Evolutionary conservation across 2,888 invertebrate genomes (phyloP).

Genomic region (Pollenia griseotomentosa): DNA sequence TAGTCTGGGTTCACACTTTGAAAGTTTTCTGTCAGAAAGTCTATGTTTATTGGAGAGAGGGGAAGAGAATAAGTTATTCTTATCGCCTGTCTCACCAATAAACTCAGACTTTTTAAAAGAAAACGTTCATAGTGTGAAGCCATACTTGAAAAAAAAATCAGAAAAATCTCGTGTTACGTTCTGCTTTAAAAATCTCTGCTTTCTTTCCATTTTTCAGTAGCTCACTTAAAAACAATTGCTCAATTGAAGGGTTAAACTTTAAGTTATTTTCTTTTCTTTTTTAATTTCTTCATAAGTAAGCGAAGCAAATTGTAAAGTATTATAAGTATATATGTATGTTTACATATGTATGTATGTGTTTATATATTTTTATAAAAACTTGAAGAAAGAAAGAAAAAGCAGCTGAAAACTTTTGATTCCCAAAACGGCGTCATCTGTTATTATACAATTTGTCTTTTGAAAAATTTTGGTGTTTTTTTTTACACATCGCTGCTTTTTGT

Average conservation of each 20-base stretch:
- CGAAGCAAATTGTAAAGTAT: constrained; percentile 49
- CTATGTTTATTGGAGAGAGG: no score
- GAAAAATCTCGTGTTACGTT: not conserved
- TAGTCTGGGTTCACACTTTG: no score
- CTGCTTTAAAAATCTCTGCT: not conserved
- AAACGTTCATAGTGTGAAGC: no score
- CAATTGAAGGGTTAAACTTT: constrained; percentile 65
- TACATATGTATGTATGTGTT: no score
- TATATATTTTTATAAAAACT: no score
- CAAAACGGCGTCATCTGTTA: constrained; percentile 70
- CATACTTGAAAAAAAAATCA: no score
- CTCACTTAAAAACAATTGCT: constrained; percentile 40
- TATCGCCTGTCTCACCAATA: no score
- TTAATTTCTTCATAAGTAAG: constrained; percentile 57
- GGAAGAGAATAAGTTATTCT: no score
- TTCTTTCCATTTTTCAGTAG: not conserved
- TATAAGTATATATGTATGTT: not conserved
- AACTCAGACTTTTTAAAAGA: no score
- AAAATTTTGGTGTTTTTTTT: constrained; percentile 46
- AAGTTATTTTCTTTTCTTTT: constrained; percentile 26
- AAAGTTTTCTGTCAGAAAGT: no score
- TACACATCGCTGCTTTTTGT: constrained; percentile 24
- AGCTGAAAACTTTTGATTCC: constrained; percentile 71
- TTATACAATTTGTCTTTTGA: constrained; percentile 53
- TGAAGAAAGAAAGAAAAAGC: constrained; percentile 18